phyloP scores from a whole-genome alignment of 2,113 vertebrate genomes.

The Morphnarchus princeps region DNA sequence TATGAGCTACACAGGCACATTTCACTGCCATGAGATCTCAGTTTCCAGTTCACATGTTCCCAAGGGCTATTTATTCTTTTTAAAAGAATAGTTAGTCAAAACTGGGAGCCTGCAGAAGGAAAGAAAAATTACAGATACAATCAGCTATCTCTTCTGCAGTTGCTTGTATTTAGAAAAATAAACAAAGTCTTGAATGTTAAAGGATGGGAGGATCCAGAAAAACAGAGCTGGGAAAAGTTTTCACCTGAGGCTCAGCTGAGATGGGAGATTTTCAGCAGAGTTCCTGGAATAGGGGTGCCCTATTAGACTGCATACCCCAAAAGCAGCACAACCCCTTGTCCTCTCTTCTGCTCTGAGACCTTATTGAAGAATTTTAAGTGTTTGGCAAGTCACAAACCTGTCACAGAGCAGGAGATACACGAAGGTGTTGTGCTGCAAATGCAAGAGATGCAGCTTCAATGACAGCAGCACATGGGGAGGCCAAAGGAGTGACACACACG shows the following conservation, averaged over 20 bases:
- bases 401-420: background rate
- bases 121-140: constrained; percentile 33
- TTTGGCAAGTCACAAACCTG: background rate
- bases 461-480: background rate
- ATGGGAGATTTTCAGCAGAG: background rate
- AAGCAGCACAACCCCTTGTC: background rate
- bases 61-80: constrained; percentile 56
- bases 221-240: background rate
- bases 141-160: constrained; percentile 37
- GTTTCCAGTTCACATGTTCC: constrained; percentile 50
- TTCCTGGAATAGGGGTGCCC: background rate
- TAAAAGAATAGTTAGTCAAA: constrained; percentile 49
- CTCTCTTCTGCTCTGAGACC: background rate
- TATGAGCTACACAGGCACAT: constrained; percentile 27
- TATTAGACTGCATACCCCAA: background rate
- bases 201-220: background rate
- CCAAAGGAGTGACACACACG: background rate
- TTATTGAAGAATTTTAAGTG: background rate
- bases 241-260: background rate
- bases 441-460: background rate
- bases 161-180: constrained; percentile 6
- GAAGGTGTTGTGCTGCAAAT: background rate
- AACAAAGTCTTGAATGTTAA: constrained; percentile 18
- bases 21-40: constrained; percentile 36
- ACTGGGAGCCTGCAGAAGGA: background rate